Evolutionary conservation across 1,140 invertebrate genomes (phyloP), one percentile per base, ranked within the genome.

Genomic region (Ctenoplectra terminalis): DNA sequence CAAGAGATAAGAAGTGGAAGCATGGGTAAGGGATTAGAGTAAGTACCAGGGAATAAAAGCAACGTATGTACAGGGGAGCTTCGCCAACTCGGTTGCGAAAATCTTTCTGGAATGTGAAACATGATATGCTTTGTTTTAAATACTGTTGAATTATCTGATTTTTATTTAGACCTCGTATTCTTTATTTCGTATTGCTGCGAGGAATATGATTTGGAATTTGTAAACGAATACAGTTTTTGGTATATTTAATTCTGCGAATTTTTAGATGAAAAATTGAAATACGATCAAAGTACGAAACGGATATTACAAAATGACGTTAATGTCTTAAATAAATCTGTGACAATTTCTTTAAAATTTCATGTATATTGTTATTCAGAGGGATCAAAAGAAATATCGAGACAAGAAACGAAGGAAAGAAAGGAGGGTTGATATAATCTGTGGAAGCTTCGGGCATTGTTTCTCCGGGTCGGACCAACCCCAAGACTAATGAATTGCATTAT

Each of bases 401-500:
- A 43, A 9, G 34, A 31, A 17, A 43, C 20, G 23, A 54, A 26
- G 31, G 67, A 66, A 26, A 20, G 23, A 29, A 40, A 20, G 26
- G 26, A 9, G 17, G 17, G 37, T 64, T 15, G 17, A 43, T 17
- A 20, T 40, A 56, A 64, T 26, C 8, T 54, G 48, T 58, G 52
- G 77, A 70, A 79, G 64, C 73, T 74, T 31, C 31, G 26, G 83
- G 82, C 82, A 89, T 90, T 90, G 90, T 90, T 90, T 84, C 81
- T 85, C 37, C 31, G 43, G 58, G 46, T 61, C 31, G 69, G 69
- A 78, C 83, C 67, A 50, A 70, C 73, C 78, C 79, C 67, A 72
- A 69, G 69, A 76, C 87, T 90, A 90, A 90, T 90, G 85, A 90
- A 90, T 90, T 87, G 87, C 84, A 87, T 90, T 90, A 90, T 90